phyloP scores from a whole-genome alignment of 2,113 vertebrate species.

The Pseudorhombus dupliciocellatus region DNA sequence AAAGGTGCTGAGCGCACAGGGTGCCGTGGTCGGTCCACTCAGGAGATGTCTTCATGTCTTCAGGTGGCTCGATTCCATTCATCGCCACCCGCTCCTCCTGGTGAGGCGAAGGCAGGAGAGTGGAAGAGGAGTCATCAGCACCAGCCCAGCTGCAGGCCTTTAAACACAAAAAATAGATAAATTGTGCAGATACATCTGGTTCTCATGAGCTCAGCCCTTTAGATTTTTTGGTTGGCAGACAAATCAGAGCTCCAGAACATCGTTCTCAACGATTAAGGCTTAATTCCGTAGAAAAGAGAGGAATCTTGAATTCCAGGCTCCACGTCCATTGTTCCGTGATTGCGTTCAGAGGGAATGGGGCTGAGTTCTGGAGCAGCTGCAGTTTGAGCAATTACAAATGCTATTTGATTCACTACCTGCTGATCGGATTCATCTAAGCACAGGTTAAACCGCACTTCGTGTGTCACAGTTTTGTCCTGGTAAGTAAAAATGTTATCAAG shows the following conservation, averaged over 20 bases:
- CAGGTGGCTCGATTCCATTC: slow-evolving; percentile 1
- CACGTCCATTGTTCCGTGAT: slow-evolving; percentile 6
- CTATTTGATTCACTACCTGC: not conserved
- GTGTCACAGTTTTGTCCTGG: slow-evolving; percentile 33
- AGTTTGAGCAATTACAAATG: not conserved
- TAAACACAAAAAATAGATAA: slow-evolving; percentile 74
- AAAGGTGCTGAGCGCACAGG: slow-evolving; percentile 47
- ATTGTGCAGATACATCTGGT: slow-evolving; percentile 77
- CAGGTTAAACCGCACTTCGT: not conserved
- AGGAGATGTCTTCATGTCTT: slow-evolving; percentile 44
- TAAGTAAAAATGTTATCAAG: slow-evolving; percentile 38
- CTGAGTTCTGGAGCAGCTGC: not conserved
- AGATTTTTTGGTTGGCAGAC: slow-evolving; percentile 55
- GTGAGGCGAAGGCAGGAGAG: slow-evolving; percentile 43
- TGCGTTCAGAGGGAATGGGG: not conserved
- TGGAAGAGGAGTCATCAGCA: slow-evolving; percentile 48
- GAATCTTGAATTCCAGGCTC: slow-evolving; percentile 49
- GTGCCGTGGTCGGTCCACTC: slow-evolving; percentile 8
- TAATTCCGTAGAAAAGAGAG: slow-evolving; percentile 51
- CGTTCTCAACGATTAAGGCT: slow-evolving; percentile 58
- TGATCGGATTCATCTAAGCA: not conserved
- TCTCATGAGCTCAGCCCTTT: slow-evolving; percentile 65
- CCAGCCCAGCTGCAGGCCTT: slow-evolving; percentile 43
- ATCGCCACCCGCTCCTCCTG: slow-evolving; percentile 35
- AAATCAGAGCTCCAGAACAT: slow-evolving; percentile 56